Evolutionary conservation across 2,888 invertebrate species (phyloP).

Genomic region (Agrotis ipsilon): DNA sequence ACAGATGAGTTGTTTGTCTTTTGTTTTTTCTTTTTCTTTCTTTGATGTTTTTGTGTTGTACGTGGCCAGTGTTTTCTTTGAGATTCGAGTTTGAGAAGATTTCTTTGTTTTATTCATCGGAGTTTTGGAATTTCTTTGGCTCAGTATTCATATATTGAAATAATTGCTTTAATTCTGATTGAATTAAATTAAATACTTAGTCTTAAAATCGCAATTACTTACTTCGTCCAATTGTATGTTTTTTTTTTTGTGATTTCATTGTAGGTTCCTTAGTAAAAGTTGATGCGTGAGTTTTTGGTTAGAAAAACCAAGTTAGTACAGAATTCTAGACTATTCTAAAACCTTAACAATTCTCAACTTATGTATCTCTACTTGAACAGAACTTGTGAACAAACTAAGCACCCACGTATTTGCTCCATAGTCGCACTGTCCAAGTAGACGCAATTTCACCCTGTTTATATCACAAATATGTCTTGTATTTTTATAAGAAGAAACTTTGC

Average conservation of each 20-base stretch:
- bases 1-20: background rate
- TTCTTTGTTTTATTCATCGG: too few relatives aligned
- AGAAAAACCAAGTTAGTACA: too few relatives aligned
- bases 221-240: too few relatives aligned
- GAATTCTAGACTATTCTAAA: background rate
- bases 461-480: slow-evolving; percentile 29
- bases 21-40: background rate
- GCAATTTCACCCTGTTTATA: background rate
- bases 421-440: background rate
- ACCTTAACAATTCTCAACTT: background rate
- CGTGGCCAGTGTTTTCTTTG: background rate
- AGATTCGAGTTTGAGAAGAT: too few relatives aligned
- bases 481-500: slow-evolving; percentile 23
- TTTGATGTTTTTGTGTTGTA: too few relatives aligned
- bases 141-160: background rate
- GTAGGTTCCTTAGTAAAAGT: too few relatives aligned
- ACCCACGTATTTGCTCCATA: background rate
- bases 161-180: background rate
- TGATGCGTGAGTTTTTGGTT: too few relatives aligned
- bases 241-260: too few relatives aligned
- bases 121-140: background rate
- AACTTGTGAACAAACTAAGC: slow-evolving; percentile 19
- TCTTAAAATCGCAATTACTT: too few relatives aligned
- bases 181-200: too few relatives aligned
- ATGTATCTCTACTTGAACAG: slow-evolving; percentile 14